Base-by-base conservation (phyloP, 2,888 invertebrate species). In the Cremastinae sp. region DNA sequence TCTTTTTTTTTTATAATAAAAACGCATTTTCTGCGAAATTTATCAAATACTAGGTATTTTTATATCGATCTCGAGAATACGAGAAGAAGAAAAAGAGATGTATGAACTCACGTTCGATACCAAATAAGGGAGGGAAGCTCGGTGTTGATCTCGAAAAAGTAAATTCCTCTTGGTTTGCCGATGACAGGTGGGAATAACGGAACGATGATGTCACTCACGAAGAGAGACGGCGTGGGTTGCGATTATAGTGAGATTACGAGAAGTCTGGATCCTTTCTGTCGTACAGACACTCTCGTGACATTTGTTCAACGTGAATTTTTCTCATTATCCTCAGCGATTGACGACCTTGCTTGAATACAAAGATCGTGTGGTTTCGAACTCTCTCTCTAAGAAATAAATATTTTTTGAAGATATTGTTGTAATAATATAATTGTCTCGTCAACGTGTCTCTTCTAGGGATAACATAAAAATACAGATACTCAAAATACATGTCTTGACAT, bases 181-280 rank as follows among this genome's bases (percentile, higher is more conserved):
- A 80, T 79, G 81, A 83, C 83, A 83, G 83, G 82, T 83, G 80
- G 74, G 82, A 81, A 82, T 84, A 85, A 86, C 84, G 82, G 84
- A 77, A 81, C 53, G 82, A 78, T 88, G 87, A 88, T 84, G 84
- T 88, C 87, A 87, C 64, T 51, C 61, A 56, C 36, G 54, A 34
- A 12, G 61, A n/a, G 28, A 54, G n/a, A 62, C 49, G 74, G 84
- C 84, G 86, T 86, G 83, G 84, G 87, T 83, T 84, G 81, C 69
- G 80, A 84, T 86, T 85, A 86, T 84, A 85, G 84, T 82, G 79
- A 84, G 82, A 79, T 56, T 72, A 28, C 66, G 74, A 68, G 74
- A 28, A 5, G 74, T 78, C 74, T 71, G 66, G 74, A 65, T 53
- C 59, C 41, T 9, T 47, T 70, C 47, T 28, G 70, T 41, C 59